Base-by-base conservation (phyloP, 2,797 vertebrate genomes). In the Cheirogaleus major region DNA sequence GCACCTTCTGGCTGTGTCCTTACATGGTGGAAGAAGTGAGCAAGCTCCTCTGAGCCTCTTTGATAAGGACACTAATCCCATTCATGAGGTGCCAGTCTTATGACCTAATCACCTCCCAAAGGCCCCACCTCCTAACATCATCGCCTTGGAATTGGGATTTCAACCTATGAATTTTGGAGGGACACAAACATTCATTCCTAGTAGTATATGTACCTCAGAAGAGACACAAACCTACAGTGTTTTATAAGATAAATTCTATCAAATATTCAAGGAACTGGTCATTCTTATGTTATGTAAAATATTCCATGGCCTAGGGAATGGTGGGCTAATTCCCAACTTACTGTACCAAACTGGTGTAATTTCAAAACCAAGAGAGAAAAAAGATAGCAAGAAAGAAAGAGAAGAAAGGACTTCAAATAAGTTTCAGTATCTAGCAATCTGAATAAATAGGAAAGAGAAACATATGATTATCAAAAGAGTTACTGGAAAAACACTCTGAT, bases 401-500 rank as follows among this genome's bases (percentile, higher is more conserved):
- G 12, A 32, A 45, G 4, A 20, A 41, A 70, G 32, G 2, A 27
- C 30, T 43, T 84, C 63, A 72, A 59, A 52, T 48, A 86, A 80
- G 20, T 69, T 85, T 93, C 75, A 5, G 3, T 75, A 9, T 85
- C 35, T 52, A 45, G 12, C 45, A 67, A 43, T 45, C 20, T 70
- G 67, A 69, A 38, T 41, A 45, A 69, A 55, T 1, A 50, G 65
- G 35, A 52, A 18, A n/a, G 50, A 67, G 48, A 80, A 69, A 59
- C 15, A 23, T 17, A 35, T 4, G 85, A 70, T 69, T 52, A 84
- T 89, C 55, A 38, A 12, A 5, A 48, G 25, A 38, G 41, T 93
- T 95, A 84, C 59, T 61, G 65, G 89, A 67, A 86, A 95, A 89
- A 45, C 35, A 80, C 57, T 59, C 45, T 65, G 61, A 76, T 75